phyloP scores from a whole-genome alignment of 2,888 invertebrate genomes.

The Seladonia tumulorum region DNA sequence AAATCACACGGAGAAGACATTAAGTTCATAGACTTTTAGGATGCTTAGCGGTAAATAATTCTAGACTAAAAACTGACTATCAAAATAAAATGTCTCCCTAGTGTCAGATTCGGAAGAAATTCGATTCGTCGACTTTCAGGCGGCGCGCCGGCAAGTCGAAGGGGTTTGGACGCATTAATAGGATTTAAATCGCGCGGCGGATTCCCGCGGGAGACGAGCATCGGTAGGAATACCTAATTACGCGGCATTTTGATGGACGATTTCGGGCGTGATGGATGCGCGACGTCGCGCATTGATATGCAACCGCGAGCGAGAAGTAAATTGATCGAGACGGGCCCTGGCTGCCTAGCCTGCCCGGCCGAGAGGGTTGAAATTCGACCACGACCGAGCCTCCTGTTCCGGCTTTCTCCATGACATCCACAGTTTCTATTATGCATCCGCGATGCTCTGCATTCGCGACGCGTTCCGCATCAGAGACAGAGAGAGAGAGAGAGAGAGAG shows the following conservation, averaged over 20 bases:
- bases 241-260: slow-evolving; percentile 65
- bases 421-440: slow-evolving; percentile 70
- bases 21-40: no score
- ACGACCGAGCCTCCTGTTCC: slow-evolving; percentile 57
- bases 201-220: slow-evolving; percentile 50
- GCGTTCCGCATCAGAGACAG: slow-evolving; percentile 60
- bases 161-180: slow-evolving; percentile 39
- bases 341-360: not conserved
- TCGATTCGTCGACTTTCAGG: not conserved
- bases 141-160: not conserved
- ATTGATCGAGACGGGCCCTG: slow-evolving; percentile 69
- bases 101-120: not conserved
- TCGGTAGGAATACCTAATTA: slow-evolving; percentile 69
- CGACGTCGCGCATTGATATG: slow-evolving; percentile 67
- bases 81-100: no score
- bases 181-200: slow-evolving; percentile 58
- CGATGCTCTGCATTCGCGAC: slow-evolving; percentile 58
- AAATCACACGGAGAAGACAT: no score
- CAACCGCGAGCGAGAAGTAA: slow-evolving; percentile 70
- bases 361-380: slow-evolving; percentile 69
- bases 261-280: slow-evolving; percentile 69
- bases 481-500: no score
- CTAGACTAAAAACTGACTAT: no score
- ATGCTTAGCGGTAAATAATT: no score
- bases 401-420: slow-evolving; percentile 70